Percentiles rank a stretch among this genome's conserved stretches.
phyloP scores from a whole-genome alignment of 2,888 invertebrate species.

The Erebia ligea region DNA sequence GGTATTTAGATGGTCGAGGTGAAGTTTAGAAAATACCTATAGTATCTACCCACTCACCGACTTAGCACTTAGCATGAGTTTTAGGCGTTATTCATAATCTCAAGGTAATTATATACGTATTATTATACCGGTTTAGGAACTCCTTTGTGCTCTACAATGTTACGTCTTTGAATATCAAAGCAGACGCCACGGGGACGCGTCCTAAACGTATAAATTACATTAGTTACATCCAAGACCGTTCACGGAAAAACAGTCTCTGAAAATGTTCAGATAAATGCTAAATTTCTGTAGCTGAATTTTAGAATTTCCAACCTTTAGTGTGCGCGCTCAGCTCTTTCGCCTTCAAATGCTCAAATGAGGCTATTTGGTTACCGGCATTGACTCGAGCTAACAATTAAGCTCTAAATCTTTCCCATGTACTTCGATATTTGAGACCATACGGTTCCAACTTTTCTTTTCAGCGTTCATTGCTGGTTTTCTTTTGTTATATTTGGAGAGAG shows the following conservation, averaged over 20 bases:
- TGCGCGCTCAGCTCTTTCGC: conserved; percentile 20
- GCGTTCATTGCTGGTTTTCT: conserved; percentile 1
- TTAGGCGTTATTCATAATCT: conserved; percentile 17
- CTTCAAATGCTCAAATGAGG: conserved; percentile 42
- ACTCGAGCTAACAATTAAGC: conserved; percentile 48
- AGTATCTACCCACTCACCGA: background rate
- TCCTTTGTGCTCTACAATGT: conserved; percentile 23
- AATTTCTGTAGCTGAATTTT: conserved; percentile 14
- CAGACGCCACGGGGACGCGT: conserved; percentile 19
- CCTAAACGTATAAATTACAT: conserved; percentile 19
- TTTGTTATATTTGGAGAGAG: background rate
- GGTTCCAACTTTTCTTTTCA: background rate
- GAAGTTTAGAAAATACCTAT: background rate
- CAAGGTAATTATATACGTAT: conserved; percentile 15
- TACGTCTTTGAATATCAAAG: conserved; percentile 33
- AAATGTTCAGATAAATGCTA: background rate
- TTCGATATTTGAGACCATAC: conserved; percentile 5
- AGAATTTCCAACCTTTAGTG: conserved; percentile 12
- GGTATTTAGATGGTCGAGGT: background rate
- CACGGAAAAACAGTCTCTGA: conserved; percentile 13
- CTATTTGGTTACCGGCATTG: conserved; percentile 47
- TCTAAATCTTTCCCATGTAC: conserved; percentile 44
- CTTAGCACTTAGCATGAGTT: background rate
- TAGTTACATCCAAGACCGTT: conserved; percentile 10
- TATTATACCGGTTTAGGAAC: conserved; percentile 7